These are phyloP conservation scores for Xenopus petersii DNA, from an alignment of 2,797 vertebrate genomes.

Conservation along the genomic window DNA sequence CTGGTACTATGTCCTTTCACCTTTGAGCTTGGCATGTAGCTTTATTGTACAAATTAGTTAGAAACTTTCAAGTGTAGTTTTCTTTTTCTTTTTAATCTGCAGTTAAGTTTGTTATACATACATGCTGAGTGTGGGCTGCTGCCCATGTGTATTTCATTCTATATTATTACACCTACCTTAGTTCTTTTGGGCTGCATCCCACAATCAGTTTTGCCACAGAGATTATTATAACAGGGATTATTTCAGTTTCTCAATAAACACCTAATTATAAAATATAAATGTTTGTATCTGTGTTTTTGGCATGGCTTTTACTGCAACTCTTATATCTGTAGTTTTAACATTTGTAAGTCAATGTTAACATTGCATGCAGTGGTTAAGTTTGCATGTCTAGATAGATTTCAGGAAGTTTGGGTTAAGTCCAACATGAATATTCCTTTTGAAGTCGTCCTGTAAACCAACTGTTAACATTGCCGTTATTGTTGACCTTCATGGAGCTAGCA, in stretches of 20 bases:
- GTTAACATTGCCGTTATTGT: conserved; percentile 75
- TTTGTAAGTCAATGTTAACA: conserved; percentile 61
- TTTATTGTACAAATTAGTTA: conserved; percentile 80
- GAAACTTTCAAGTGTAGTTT: conserved; percentile 66
- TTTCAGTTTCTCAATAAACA: conserved; percentile 59
- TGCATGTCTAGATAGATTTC: conserved; percentile 74
- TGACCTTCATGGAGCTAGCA: conserved; percentile 74
- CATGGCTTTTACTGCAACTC: conserved; percentile 77
- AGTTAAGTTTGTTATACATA: conserved; percentile 65
- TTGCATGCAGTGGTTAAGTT: conserved; percentile 75
- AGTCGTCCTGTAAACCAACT: conserved; percentile 57
- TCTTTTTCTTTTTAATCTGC: conserved; percentile 59
- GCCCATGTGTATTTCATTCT: conserved; percentile 31
- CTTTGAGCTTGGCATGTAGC: conserved; percentile 98
- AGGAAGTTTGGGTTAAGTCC: conserved; percentile 57
- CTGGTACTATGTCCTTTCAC: conserved; percentile 99
- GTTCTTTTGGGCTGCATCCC: conserved; percentile 53
- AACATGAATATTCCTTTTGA: conserved; percentile 53
- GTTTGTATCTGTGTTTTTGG: conserved; percentile 70
- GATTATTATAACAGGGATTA: conserved; percentile 55
- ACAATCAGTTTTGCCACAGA: conserved; percentile 78
- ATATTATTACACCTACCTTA: not conserved
- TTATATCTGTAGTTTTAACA: conserved; percentile 61
- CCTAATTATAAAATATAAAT: conserved; percentile 62
- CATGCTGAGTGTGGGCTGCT: conserved; percentile 71